Evolutionary conservation across 2,797 vertebrate genomes (phyloP), one percentile per base, ranked within the genome.

Genomic region (Glossophaga mutica): DNA sequence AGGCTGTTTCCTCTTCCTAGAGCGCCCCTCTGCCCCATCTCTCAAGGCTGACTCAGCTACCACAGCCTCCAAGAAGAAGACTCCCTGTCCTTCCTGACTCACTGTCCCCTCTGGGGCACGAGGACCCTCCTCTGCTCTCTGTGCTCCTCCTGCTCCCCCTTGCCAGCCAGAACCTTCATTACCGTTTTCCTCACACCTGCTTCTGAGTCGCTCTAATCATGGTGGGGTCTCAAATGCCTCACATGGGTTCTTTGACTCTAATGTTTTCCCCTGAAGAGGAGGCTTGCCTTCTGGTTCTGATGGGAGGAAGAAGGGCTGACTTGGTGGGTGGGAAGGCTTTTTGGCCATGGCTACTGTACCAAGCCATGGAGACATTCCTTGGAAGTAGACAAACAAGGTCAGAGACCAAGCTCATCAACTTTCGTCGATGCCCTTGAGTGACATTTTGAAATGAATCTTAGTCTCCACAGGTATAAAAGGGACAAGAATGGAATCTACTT

Each of bases 401-500:
- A 52, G 79, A 79, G 29, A 37, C n/a, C 42, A 48, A 62, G 67
- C 42, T 76, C 44, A n/a, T 26, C 59, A n/a, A 71, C 59, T 65
- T 78, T 50, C 1, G 0, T 2, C 9, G 77, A 70, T 26, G 48
- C 9, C 37, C 42, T 83, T 18, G 19, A 59, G 5, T 48, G 78
- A 76, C 26, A 59, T 55, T 21, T 29, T 37, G 34, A 78, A 55
- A 55, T 37, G n/a, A 74, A 42, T 81, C 44, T 55, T 46, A 59
- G 59, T 82, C 87, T 93, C 71, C 48, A 44, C 15, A 68, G 83
- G 44, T 84, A 57, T 59, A 34, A 71, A 67, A 91, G 5, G 46
- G 5, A 37, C 62, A 34, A 52, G 62, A 57, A 34, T 9, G 57
- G 34, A 5, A 62, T 71, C 78, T 77, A 73, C 65, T n/a, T 90